Evolutionary conservation across 2,888 invertebrate genomes (phyloP).

Genomic region (Ganaspis brasiliensis): DNA sequence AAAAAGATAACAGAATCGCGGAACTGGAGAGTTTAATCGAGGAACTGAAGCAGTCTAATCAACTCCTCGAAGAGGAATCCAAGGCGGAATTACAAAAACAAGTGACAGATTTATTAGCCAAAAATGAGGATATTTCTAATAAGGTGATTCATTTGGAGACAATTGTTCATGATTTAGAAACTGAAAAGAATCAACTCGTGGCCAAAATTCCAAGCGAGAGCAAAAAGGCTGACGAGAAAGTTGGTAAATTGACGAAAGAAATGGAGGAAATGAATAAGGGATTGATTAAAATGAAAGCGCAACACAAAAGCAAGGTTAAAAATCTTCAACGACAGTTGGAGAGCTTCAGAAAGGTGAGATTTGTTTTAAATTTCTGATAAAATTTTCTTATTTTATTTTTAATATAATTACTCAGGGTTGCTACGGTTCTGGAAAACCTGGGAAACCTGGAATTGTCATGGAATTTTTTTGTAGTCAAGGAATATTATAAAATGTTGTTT

Average conservation of each 20-base stretch:
- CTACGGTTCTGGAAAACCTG: too few species aligned
- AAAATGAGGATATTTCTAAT: constrained; percentile 71
- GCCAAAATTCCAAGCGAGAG: constrained; percentile 60
- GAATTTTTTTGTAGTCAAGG: too few species aligned
- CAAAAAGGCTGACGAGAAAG: constrained; percentile 74
- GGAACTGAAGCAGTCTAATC: constrained; percentile 75
- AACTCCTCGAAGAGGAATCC: constrained; percentile 72
- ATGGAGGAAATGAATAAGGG: constrained; percentile 89
- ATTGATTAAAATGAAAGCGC: constrained; percentile 89
- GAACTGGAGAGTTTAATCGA: constrained; percentile 79
- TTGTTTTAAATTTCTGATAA: constrained; percentile 34
- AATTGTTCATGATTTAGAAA: constrained; percentile 69
- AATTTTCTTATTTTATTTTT: constrained; percentile 5
- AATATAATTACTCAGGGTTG: too few species aligned
- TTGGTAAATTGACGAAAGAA: constrained; percentile 85
- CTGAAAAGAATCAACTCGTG: constrained; percentile 65
- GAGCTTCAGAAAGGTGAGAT: constrained; percentile 77
- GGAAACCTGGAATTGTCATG: too few species aligned
- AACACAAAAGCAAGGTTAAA: constrained; percentile 87
- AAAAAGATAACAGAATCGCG: constrained; percentile 79
- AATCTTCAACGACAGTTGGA: constrained; percentile 87
- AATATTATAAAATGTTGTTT: too few species aligned
- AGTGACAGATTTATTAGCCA: constrained; percentile 67
- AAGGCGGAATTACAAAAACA: constrained; percentile 72
- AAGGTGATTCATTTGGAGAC: constrained; percentile 72